A percentile compares a stretch with the other conserved stretches of the same genome.
Conservation (phyloP, 2,113 vertebrate genomes). For the Pituophis catenifer region DNA sequence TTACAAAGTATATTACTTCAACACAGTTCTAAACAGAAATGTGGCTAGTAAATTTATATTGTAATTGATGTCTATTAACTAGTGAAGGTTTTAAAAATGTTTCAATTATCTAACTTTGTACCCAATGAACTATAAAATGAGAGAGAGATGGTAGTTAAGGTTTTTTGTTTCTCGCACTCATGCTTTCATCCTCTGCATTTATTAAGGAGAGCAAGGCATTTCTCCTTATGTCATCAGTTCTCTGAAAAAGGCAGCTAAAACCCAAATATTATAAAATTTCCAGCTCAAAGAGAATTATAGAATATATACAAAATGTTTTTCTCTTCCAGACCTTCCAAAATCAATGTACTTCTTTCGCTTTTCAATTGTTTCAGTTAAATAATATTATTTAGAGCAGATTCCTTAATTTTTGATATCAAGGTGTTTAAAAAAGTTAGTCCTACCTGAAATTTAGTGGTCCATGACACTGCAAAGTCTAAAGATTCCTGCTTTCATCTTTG, state of each 20-base stretch:
- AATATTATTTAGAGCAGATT: not conserved
- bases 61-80: not conserved
- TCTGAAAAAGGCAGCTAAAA: not conserved
- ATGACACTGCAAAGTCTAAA: not conserved
- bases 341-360: not conserved
- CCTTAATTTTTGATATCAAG: not conserved
- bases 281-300: not conserved
- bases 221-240: not conserved
- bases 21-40: not conserved
- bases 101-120: not conserved
- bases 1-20: not conserved
- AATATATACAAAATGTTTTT: not conserved
- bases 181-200: not conserved
- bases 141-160: not conserved
- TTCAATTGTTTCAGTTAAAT: not conserved
- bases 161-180: not conserved
- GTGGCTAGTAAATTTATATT: not conserved
- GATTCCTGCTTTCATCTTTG: not conserved
- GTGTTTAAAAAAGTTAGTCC: not conserved
- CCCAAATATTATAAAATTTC: not conserved
- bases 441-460: not conserved
- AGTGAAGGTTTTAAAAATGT: not conserved
- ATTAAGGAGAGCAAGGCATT: not conserved
- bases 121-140: not conserved
- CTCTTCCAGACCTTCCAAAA: not conserved